Conservation (phyloP, 2,888 invertebrate genomes). For the Ophonus ardosiacus region DNA sequence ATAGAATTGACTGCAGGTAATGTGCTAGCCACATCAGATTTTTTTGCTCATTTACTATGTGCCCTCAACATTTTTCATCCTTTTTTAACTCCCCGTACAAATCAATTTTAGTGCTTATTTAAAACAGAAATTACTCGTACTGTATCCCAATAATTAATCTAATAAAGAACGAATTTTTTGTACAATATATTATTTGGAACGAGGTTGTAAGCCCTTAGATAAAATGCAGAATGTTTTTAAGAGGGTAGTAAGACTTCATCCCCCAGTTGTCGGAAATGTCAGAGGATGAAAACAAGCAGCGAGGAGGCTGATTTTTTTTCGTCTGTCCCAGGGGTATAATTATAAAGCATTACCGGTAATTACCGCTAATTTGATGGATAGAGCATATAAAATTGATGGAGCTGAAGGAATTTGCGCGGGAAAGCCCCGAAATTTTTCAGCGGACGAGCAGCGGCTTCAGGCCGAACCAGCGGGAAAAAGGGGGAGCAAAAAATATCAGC, state of each 20-base stretch:
- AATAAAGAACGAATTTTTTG: background rate
- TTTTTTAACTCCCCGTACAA: background rate
- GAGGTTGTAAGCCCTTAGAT: background rate
- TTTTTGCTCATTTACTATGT: no score
- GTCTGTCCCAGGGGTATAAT: constrained; percentile 58
- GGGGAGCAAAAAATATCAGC: constrained; percentile 22
- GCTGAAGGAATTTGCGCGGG: constrained; percentile 58
- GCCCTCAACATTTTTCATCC: no score
- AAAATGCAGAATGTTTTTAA: constrained; percentile 11
- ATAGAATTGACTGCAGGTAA: no score
- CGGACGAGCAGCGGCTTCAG: constrained; percentile 8
- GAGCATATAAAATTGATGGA: constrained; percentile 63
- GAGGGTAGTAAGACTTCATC: background rate
- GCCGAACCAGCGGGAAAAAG: background rate
- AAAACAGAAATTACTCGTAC: no score
- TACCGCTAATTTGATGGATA: constrained; percentile 63
- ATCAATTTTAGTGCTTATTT: background rate
- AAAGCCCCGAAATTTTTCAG: constrained; percentile 44
- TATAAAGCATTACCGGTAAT: constrained; percentile 63
- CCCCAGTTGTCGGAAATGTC: background rate
- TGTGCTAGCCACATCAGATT: no score
- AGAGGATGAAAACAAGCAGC: constrained; percentile 57
- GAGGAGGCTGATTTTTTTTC: constrained; percentile 44
- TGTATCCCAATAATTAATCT: background rate
- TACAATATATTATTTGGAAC: background rate